Percentiles rank a stretch among this genome's conserved stretches.
Evolutionary conservation across 2,888 invertebrate genomes (phyloP).

Genomic region (Chouioia cunea): DNA sequence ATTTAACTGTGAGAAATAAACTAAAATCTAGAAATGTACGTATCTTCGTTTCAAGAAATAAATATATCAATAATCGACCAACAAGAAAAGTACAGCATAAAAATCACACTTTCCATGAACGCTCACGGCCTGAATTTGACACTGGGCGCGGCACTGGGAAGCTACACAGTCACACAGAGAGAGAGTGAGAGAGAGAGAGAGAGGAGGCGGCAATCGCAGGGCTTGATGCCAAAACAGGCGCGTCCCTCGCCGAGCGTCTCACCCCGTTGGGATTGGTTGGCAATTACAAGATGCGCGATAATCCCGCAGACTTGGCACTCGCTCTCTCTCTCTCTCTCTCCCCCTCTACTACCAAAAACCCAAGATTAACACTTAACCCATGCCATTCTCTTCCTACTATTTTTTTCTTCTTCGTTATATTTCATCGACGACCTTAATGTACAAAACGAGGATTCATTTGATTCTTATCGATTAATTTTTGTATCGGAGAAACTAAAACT

Average conservation of each 20-base stretch:
- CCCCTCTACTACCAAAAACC: constrained; percentile 50
- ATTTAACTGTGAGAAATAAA: too few species aligned
- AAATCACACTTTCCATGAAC: too few species aligned
- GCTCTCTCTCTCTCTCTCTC: constrained; percentile 63
- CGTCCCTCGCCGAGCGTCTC: constrained; percentile 54
- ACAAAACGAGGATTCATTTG: too few species aligned
- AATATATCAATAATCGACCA: too few species aligned
- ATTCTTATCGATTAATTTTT: too few species aligned
- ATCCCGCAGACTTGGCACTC: constrained; percentile 68
- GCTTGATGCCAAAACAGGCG: constrained; percentile 67
- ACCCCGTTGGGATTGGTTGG: constrained; percentile 65
- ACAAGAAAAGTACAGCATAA: too few species aligned
- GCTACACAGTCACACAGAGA: not conserved
- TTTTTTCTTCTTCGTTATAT: too few species aligned
- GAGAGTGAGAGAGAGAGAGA: constrained; percentile 5
- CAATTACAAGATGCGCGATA: constrained; percentile 69
- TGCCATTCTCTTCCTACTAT: constrained; percentile 42
- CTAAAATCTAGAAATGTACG: too few species aligned
- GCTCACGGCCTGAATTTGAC: not conserved
- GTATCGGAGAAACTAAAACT: too few species aligned
- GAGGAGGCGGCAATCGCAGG: constrained; percentile 35
- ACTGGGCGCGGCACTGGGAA: not conserved
- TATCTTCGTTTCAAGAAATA: too few species aligned
- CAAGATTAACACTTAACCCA: constrained; percentile 68
- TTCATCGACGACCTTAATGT: too few species aligned